Base-by-base conservation (phyloP, 92 coral and sea anemone genomes). In the Phenganax stokvisi region DNA sequence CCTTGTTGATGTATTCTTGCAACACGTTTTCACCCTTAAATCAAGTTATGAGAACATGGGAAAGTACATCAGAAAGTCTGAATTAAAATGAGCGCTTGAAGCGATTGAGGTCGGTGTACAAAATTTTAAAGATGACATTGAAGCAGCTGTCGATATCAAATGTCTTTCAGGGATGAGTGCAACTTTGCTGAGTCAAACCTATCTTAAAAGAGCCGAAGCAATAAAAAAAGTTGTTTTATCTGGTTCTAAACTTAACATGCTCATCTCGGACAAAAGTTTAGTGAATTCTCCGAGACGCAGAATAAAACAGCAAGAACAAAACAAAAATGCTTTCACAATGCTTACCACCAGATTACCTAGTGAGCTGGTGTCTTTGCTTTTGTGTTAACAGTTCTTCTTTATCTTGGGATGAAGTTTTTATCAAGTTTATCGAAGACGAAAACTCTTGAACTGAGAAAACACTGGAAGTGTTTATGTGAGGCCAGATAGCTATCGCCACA, bases 141-240 rank as follows among this genome's bases (percentile, higher is more conserved):
- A n/a, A 27, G 17, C 66, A 60, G 66, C 17, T 60, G 25, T 60
- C 66, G 25, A 60, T 60, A 60, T 60, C 66, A 60, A 60, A 60
- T 60, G 66, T 60, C 25, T 60, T 12, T 60, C 66, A 60, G 66
- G 66, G 25, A 60, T 60, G 66, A 60, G 66, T 60, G 66, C 66
- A 60, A 60, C 15, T 60, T 60, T 60, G 66, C 66, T 60, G 66
- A 60, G 66, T 60, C 66, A 60, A 60, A 15, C 28, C 69, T 62
- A 62, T 62, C 15, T 62, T 7, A 62, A 62, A 62, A 2, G 69
- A 10, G 8, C 69, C 10, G 69, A 62, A 7, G 69, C 69, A 62
- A 6, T 62, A n/a, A 62, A 12, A 62, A 62, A 62, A 6, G 29
- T 62, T 15, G 27, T 62, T 62, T 15, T 62, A 62, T 10, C 69